Evolutionary conservation across 2,888 invertebrate genomes (phyloP).

Genomic region (Pterostichus niger): DNA sequence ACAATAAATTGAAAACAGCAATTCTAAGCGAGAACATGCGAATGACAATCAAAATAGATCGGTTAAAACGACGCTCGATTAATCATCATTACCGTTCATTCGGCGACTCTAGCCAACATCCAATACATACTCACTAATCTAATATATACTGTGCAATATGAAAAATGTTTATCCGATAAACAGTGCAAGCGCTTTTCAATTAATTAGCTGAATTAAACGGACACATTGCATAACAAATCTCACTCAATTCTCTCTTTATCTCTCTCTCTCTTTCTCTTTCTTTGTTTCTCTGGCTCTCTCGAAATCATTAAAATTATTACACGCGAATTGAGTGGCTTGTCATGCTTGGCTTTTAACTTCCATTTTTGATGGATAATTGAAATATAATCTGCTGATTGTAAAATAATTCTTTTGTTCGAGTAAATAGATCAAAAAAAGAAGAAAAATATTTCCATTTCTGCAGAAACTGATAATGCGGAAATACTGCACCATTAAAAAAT

Average conservation of each 20-base stretch:
- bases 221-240: not conserved
- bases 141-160: not conserved
- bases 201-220: not conserved
- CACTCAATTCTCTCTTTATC: not conserved
- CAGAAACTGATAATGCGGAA: too few species aligned
- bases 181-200: not conserved
- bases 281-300: not conserved
- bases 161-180: conserved; percentile 3
- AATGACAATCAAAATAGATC: not conserved
- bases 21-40: not conserved
- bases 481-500: too few species aligned
- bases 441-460: too few species aligned
- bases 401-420: too few species aligned
- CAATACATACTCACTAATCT: not conserved
- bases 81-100: not conserved
- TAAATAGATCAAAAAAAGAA: too few species aligned
- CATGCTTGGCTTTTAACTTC: not conserved
- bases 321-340: not conserved
- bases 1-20: too few species aligned
- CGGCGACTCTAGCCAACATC: not conserved
- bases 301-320: conserved; percentile 1
- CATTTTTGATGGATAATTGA: not conserved
- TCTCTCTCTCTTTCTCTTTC: not conserved
- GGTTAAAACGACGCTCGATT: not conserved
- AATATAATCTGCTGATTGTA: not conserved